These are phyloP conservation scores for Emys orbicularis DNA, from an alignment of 2,797 vertebrate species.

Conservation along the genomic window DNA sequence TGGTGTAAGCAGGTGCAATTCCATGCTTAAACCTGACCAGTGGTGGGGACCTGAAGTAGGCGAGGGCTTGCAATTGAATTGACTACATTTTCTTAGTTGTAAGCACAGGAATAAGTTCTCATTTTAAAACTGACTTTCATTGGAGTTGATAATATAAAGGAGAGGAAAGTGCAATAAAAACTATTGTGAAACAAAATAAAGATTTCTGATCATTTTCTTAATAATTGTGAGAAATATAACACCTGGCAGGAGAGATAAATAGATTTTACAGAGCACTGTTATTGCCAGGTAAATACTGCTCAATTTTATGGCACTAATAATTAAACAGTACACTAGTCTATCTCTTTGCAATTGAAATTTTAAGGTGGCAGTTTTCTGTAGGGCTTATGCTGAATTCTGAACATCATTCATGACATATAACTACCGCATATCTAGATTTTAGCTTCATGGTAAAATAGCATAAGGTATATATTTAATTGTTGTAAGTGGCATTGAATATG, in stretches of 20 bases:
- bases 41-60: not conserved
- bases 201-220: slow-evolving; percentile 69
- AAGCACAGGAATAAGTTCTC: not conserved
- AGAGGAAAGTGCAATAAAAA: slow-evolving; percentile 14
- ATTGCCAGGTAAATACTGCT: slow-evolving; percentile 79
- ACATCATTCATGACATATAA: not conserved
- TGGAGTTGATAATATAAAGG: not conserved
- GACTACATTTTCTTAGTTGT: not conserved
- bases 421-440: not conserved
- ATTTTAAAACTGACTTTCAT: slow-evolving; percentile 18
- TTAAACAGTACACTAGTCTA: slow-evolving; percentile 78
- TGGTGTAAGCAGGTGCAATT: not conserved
- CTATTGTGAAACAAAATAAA: slow-evolving; percentile 15
- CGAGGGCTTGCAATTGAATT: not conserved
- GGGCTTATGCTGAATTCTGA: slow-evolving; percentile 9
- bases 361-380: slow-evolving; percentile 37
- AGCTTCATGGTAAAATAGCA: not conserved
- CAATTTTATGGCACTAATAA: slow-evolving; percentile 81
- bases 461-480: not conserved
- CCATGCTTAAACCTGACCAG: not conserved
- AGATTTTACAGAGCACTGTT: slow-evolving; percentile 71
- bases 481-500: not conserved
- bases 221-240: slow-evolving; percentile 81
- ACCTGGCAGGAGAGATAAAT: slow-evolving; percentile 81
- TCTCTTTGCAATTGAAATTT: slow-evolving; percentile 49